Percentiles rank a stretch among this genome's conserved stretches.
phyloP scores from a whole-genome alignment of 2,797 vertebrate species.

The Alfaro cultratus region DNA sequence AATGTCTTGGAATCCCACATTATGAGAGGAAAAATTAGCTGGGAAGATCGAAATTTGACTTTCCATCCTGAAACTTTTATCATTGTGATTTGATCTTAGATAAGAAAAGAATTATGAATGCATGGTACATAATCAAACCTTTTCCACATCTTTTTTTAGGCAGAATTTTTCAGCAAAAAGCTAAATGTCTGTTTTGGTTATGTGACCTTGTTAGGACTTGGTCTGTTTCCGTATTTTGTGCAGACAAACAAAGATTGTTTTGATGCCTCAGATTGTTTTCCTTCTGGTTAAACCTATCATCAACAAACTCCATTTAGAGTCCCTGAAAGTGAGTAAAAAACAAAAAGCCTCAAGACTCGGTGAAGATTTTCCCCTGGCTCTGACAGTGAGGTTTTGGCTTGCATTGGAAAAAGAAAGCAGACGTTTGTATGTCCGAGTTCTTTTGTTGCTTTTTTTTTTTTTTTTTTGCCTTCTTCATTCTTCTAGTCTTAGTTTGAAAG shows the following conservation, averaged over 20 bases:
- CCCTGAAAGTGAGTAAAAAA: background rate
- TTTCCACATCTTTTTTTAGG: background rate
- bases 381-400: background rate
- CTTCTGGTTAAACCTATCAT: background rate
- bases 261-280: background rate
- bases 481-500: background rate
- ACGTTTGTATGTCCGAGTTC: background rate
- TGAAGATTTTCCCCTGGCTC: background rate
- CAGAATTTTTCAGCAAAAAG: background rate
- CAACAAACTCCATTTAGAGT: background rate
- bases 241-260: conserved; percentile 2
- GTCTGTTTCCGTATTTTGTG: background rate
- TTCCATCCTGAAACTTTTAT: background rate
- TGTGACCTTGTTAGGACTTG: background rate
- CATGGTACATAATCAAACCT: background rate
- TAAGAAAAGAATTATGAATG: background rate
- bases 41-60: background rate
- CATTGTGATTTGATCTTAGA: background rate
- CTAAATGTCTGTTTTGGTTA: background rate
- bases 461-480: background rate
- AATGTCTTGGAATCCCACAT: background rate
- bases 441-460: background rate
- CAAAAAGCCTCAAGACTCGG: background rate
- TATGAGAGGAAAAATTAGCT: background rate
- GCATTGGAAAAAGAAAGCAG: background rate